Evolutionary conservation across 1,140 invertebrate species (phyloP).

Genomic region (Orius laevigatus): DNA sequence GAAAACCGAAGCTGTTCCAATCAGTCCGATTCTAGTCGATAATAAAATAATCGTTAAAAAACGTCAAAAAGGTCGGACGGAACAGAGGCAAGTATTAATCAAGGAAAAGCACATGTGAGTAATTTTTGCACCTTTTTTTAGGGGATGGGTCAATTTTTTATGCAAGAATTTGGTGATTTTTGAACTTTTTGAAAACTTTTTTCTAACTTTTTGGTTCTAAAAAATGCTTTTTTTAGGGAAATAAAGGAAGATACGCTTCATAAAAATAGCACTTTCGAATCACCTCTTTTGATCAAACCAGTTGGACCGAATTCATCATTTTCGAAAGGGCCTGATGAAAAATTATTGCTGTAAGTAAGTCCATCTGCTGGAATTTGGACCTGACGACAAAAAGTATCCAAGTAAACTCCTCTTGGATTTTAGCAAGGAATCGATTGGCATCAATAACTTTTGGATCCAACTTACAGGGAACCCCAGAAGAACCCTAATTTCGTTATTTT

Average conservation of each 20-base stretch:
- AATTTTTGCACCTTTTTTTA: not conserved
- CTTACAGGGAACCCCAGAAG: too few relatives aligned
- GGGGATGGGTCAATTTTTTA: not conserved
- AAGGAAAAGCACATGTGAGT: slow-evolving; percentile 13
- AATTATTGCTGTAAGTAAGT: slow-evolving; percentile 49
- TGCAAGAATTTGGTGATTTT: too few relatives aligned
- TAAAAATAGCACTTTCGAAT: slow-evolving; percentile 28
- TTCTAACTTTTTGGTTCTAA: not conserved
- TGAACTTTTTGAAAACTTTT: not conserved
- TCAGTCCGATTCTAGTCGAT: not conserved
- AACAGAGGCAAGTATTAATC: slow-evolving; percentile 9
- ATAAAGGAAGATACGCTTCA: too few relatives aligned
- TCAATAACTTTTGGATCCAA: too few relatives aligned
- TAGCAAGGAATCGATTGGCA: too few relatives aligned
- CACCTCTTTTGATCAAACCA: slow-evolving; percentile 34
- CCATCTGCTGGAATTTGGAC: not conserved
- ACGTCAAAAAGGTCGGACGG: slow-evolving; percentile 6
- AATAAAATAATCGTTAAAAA: not conserved
- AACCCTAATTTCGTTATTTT: too few relatives aligned
- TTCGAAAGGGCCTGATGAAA: slow-evolving; percentile 46
- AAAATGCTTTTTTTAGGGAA: too few relatives aligned
- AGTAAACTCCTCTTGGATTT: too few relatives aligned
- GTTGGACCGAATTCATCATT: slow-evolving; percentile 39
- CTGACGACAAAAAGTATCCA: too few relatives aligned
- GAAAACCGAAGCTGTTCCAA: slow-evolving; percentile 5